Percentiles rank a stretch among this genome's conserved stretches.
Conservation (phyloP, 2,888 invertebrate genomes). For the Siphonodentalium dalli region DNA sequence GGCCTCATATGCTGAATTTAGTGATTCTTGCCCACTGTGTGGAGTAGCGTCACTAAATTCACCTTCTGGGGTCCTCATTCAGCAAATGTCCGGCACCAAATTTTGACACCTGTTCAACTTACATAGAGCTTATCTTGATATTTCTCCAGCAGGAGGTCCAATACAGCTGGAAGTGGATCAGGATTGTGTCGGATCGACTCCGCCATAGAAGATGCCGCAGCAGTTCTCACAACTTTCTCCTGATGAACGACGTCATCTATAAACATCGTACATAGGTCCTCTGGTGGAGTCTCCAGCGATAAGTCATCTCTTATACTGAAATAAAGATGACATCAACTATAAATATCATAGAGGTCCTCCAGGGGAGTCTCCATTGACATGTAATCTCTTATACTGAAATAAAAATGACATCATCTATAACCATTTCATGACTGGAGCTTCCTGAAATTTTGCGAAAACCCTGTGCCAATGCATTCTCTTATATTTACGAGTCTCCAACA, state of each 20-base stretch:
- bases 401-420: constrained; percentile 42
- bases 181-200: constrained; percentile 65
- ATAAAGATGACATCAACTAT: constrained; percentile 38
- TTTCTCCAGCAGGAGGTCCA: constrained; percentile 74
- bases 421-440: too few relatives aligned
- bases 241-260: constrained; percentile 74
- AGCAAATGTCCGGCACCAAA: too few relatives aligned
- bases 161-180: constrained; percentile 69
- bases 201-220: constrained; percentile 82
- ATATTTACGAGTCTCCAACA: too few relatives aligned
- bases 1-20: too few relatives aligned
- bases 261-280: constrained; percentile 46
- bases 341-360: constrained; percentile 43
- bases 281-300: constrained; percentile 41
- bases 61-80: too few relatives aligned
- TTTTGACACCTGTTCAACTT: constrained; percentile 41
- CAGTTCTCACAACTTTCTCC: constrained; percentile 81
- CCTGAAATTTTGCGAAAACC: too few relatives aligned
- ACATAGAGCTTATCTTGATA: constrained; percentile 81
- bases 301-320: constrained; percentile 52
- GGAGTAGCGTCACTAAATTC: too few relatives aligned
- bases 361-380: constrained; percentile 43
- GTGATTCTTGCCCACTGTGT: too few relatives aligned
- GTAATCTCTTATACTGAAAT: constrained; percentile 50
- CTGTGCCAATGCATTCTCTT: too few relatives aligned